Conservation (phyloP, 92 coral and sea anemone genomes). For the Epizoanthus rinbou region DNA sequence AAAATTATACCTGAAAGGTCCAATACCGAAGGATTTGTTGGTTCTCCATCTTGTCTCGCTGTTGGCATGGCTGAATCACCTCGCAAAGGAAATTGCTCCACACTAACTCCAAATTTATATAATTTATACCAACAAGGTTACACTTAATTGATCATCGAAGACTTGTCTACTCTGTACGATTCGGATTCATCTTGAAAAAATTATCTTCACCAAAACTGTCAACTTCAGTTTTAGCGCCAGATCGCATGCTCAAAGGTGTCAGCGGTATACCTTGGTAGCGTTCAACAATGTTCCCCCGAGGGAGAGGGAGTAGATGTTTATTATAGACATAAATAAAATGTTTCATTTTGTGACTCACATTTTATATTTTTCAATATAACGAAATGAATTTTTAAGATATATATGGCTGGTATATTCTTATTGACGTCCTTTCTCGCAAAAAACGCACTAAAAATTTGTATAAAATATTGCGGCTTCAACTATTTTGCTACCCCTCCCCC, state of each 20-base stretch:
- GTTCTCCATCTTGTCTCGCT: constrained; percentile 19
- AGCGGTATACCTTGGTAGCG: constrained; percentile 10
- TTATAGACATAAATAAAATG: not conserved
- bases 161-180: too few relatives aligned
- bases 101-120: not conserved
- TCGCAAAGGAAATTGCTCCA: not conserved
- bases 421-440: too few relatives aligned
- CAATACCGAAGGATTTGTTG: constrained; percentile 36
- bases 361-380: too few relatives aligned
- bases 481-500: not conserved
- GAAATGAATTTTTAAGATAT: too few relatives aligned
- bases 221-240: constrained; percentile 47
- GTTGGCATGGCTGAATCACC: constrained; percentile 25
- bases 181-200: not conserved
- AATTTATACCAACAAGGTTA: not conserved
- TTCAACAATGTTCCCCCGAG: not conserved
- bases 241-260: constrained; percentile 26
- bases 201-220: constrained; percentile 1
- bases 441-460: too few relatives aligned
- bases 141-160: not conserved
- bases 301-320: not conserved
- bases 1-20: constrained; percentile 30
- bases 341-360: too few relatives aligned
- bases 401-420: too few relatives aligned
- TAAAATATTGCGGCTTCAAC: too few relatives aligned